These are phyloP conservation scores for Heliothis subflexa DNA, from an alignment of 1,140 invertebrate species.

Conservation along the genomic window DNA sequence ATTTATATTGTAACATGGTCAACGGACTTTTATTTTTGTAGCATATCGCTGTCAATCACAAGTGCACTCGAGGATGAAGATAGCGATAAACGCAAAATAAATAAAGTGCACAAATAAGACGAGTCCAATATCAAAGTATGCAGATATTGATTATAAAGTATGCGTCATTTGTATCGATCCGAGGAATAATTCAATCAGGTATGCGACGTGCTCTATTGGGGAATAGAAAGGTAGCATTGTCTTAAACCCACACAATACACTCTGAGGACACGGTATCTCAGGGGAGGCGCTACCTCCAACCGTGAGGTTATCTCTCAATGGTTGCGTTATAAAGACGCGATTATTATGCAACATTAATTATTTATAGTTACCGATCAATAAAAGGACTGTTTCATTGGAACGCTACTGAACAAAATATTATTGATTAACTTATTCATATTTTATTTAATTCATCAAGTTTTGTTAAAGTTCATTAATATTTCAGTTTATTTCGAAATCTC, in stretches of 20 bases:
- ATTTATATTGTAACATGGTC: constrained; percentile 15
- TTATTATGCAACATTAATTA: constrained; percentile 33
- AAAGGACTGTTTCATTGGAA: constrained; percentile 10
- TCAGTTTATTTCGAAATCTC: no score
- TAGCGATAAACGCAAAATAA: constrained; percentile 57
- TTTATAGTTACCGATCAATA: constrained; percentile 13
- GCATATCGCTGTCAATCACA: constrained; percentile 43
- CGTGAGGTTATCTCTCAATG: constrained; percentile 34
- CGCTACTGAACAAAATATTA: constrained; percentile 17
- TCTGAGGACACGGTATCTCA: constrained; percentile 57
- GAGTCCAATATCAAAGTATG: constrained; percentile 50
- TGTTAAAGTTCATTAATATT: no score
- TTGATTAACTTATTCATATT: not conserved
- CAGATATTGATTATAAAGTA: constrained; percentile 57
- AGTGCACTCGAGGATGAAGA: constrained; percentile 51
- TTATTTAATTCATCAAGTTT: no score
- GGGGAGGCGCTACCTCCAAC: constrained; percentile 44
- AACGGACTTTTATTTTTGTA: not conserved
- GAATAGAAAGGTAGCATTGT: constrained; percentile 69
- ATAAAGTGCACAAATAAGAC: not conserved
- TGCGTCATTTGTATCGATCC: constrained; percentile 72
- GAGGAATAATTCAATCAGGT: constrained; percentile 55
- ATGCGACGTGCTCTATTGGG: constrained; percentile 52
- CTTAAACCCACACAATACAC: constrained; percentile 57
- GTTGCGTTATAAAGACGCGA: constrained; percentile 33